Conservation (phyloP, 2,797 vertebrate species). For the Pseudochirops cupreus region DNA sequence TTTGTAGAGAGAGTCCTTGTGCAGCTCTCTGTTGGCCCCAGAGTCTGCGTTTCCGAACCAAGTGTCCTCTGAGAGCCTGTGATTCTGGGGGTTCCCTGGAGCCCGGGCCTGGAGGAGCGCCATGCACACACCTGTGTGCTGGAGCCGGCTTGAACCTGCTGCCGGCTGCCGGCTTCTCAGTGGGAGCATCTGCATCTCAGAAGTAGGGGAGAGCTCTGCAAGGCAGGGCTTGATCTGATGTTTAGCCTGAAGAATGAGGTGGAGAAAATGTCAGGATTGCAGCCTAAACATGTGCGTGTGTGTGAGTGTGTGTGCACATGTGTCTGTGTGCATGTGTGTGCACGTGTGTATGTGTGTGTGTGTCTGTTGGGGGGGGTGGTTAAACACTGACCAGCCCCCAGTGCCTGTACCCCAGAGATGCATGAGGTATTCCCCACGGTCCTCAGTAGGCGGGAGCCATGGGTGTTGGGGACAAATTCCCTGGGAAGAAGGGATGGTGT, state of each 20-base stretch:
- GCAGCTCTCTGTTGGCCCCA: not conserved
- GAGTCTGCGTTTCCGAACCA: not conserved
- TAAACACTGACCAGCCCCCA: not conserved
- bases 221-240: not conserved
- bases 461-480: not conserved
- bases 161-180: not conserved
- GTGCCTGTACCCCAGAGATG: too few relatives aligned
- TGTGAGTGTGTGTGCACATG: too few relatives aligned
- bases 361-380: too few relatives aligned
- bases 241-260: not conserved
- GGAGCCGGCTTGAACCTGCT: too few relatives aligned
- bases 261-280: not conserved
- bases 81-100: not conserved
- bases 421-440: too few relatives aligned
- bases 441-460: not conserved
- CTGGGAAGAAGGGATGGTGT: not conserved
- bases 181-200: not conserved
- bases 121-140: fast-evolving
- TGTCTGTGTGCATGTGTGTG: too few relatives aligned
- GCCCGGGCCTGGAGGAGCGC: not conserved
- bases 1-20: not conserved
- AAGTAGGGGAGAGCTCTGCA: not conserved
- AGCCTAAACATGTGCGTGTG: not conserved
- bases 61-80: not conserved
- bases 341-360: too few relatives aligned